Evolutionary conservation across 2,113 vertebrate species (phyloP), one percentile per base, ranked within the genome.

Genomic region (Bombycilla garrulus): DNA sequence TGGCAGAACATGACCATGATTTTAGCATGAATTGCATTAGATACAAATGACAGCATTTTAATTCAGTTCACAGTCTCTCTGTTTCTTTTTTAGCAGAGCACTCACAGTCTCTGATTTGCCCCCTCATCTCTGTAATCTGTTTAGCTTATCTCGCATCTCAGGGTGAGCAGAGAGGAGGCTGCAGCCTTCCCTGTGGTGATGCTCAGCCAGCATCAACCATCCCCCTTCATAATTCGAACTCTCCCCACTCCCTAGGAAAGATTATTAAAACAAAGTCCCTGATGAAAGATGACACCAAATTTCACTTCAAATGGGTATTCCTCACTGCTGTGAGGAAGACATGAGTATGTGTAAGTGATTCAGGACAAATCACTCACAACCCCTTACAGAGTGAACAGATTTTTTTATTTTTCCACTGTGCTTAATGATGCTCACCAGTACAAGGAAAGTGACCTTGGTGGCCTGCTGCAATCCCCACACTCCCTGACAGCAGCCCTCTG

Each of bases 201-300:
- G 58, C 53, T 89, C 78, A 61, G 77, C 66, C 83, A 95, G 66
- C 28, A 89, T 67, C 93, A 67, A 81, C 86, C 62, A 72, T 20
- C 48, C 51, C 77, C 64, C 65, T 86, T 66, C 83, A 91, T 40
- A 57, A 88, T 57, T 91, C 0, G 0, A 91, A n/a, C 54, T 92
- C 67, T 91, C 62, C 57, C 72, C 0, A 0, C 81, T 81, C 90
- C 80, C 73, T 44, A 73, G 69, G 95, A 94, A 81, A 73, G 40
- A 62, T 5, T 15, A 97, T 86, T 94, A 81, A 95, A 96, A 89
- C 65, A 90, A 94, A 65, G 48, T 25, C n/a, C 29, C 47, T 29
- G 60, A 67, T 96, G 96, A 95, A 96, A 97, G 92, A 91, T 12
- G 77, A 96, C 71, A 89, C 70, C 11, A 2, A 94, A 87, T 78